phyloP scores from a whole-genome alignment of 2,888 invertebrate species.

The Lasioglossum pauxillum region DNA sequence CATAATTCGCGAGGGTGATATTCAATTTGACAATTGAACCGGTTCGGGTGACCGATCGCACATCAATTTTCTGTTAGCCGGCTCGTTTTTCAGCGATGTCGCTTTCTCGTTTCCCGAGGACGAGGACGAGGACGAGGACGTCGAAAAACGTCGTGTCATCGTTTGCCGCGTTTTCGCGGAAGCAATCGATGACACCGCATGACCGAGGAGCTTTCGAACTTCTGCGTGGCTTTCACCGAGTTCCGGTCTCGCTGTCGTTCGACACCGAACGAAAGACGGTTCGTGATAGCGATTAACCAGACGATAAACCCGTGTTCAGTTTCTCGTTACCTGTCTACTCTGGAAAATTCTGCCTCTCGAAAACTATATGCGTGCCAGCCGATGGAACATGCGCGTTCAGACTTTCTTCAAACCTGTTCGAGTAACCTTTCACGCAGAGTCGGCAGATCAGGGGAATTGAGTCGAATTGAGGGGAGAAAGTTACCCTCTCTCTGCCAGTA shows the following conservation, averaged over 20 bases:
- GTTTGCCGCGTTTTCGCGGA: slow-evolving; percentile 53
- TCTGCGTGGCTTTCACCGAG: slow-evolving; percentile 64
- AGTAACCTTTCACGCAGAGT: too few species aligned
- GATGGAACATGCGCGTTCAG: not conserved
- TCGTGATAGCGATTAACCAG: slow-evolving; percentile 68
- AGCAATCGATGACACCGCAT: slow-evolving; percentile 59
- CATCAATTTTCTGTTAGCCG: slow-evolving; percentile 53
- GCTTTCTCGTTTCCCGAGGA: slow-evolving; percentile 39
- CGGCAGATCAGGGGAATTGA: too few species aligned
- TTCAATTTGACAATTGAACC: slow-evolving; percentile 17
- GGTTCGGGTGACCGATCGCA: slow-evolving; percentile 26
- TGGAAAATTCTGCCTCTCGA: not conserved
- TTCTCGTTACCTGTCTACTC: not conserved
- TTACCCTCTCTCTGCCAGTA: too few species aligned
- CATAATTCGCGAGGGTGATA: not conserved
- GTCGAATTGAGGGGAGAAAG: too few species aligned
- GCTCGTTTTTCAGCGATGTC: slow-evolving; percentile 63
- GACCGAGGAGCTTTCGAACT: slow-evolving; percentile 66
- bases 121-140: slow-evolving; percentile 16
- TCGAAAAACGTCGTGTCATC: slow-evolving; percentile 53
- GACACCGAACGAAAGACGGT: slow-evolving; percentile 21
- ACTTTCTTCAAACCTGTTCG: not conserved
- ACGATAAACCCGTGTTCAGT: slow-evolving; percentile 41
- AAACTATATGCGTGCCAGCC: not conserved
- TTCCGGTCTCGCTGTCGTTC: slow-evolving; percentile 47